Conservation (phyloP, 2,797 vertebrate genomes). For the Enteromius unitaeniatus region DNA sequence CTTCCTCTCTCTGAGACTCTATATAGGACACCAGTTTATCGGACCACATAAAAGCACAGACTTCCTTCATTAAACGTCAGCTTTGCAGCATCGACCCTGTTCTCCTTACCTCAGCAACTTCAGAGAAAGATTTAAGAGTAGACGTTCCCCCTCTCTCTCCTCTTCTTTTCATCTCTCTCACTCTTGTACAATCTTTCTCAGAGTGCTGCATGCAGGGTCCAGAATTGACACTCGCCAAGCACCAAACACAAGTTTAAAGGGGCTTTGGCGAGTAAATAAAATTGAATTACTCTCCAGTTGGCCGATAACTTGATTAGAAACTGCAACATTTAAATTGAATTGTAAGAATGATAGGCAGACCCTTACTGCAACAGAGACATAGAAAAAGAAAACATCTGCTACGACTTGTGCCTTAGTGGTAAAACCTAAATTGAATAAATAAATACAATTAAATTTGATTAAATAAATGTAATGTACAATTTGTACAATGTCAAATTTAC, state of each 20-base stretch:
- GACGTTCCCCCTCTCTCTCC: slow-evolving; percentile 20
- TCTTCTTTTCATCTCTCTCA: not conserved
- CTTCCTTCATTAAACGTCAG: slow-evolving; percentile 60
- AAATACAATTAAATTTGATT: not conserved
- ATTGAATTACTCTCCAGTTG: slow-evolving; percentile 35
- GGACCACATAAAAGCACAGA: slow-evolving; percentile 45
- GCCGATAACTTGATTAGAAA: slow-evolving; percentile 31
- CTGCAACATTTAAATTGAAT: slow-evolving; percentile 31
- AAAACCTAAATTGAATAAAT: slow-evolving; percentile 9
- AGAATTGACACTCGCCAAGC: slow-evolving; percentile 22
- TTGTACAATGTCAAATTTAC: not conserved
- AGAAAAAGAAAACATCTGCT: slow-evolving; percentile 11
- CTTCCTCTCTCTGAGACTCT: slow-evolving; percentile 10
- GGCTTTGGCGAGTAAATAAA: slow-evolving; percentile 27
- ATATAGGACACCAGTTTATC: slow-evolving; percentile 49
- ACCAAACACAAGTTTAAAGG: slow-evolving; percentile 10
- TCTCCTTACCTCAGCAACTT: slow-evolving; percentile 64
- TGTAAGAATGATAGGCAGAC: slow-evolving; percentile 12
- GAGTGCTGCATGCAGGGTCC: slow-evolving; percentile 5
- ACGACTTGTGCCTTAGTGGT: not conserved
- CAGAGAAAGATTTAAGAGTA: slow-evolving; percentile 58
- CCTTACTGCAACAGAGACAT: not conserved
- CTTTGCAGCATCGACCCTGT: slow-evolving; percentile 51
- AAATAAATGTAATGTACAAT: not conserved
- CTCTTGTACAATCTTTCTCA: slow-evolving; percentile 9